Conservation (phyloP, 2,113 vertebrate species). For the Heloderma charlesbogerti region DNA sequence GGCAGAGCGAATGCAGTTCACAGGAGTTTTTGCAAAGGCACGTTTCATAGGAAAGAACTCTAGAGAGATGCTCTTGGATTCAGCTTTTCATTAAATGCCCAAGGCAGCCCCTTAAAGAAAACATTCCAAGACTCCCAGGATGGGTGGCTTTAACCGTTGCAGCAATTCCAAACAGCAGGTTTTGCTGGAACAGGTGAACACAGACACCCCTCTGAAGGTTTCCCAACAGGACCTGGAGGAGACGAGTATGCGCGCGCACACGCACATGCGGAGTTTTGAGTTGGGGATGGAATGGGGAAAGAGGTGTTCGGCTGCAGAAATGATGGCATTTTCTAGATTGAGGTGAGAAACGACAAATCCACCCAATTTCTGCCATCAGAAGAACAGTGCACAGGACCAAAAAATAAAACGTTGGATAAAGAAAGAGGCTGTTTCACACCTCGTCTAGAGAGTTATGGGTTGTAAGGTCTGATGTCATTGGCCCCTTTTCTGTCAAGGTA, state of each 20-base stretch:
- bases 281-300: too few species aligned
- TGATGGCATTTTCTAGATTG: background rate
- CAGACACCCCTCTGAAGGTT: too few species aligned
- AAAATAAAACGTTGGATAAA: background rate
- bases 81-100: background rate
- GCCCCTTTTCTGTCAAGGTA: too few species aligned
- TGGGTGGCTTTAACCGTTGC: background rate
- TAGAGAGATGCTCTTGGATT: background rate
- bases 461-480: background rate
- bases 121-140: background rate
- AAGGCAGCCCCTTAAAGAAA: background rate
- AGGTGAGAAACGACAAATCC: background rate
- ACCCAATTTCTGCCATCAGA: background rate
- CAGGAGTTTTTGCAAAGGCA: background rate
- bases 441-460: background rate
- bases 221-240: background rate
- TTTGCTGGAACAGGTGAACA: too few species aligned
- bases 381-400: background rate
- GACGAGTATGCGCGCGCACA: too few species aligned
- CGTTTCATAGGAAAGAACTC: background rate
- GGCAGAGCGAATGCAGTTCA: background rate
- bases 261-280: background rate
- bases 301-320: too few species aligned
- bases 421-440: background rate
- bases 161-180: background rate